These are phyloP conservation scores for Panzeria rudis DNA, from an alignment of 2,888 invertebrate genomes.

Conservation along the genomic window DNA sequence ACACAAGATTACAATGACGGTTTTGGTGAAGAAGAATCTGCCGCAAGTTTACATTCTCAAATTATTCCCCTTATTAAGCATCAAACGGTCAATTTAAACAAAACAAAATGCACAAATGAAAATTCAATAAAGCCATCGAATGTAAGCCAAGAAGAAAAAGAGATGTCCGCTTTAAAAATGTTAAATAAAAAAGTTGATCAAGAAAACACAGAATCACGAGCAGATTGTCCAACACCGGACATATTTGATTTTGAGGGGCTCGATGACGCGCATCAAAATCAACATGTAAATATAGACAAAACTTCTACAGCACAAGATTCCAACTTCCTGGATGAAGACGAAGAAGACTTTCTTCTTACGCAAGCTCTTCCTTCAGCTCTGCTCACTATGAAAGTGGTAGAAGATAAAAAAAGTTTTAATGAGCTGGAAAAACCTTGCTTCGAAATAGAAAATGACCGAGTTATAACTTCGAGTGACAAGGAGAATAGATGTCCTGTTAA, in stretches of 20 bases:
- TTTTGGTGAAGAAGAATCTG: constrained; percentile 63
- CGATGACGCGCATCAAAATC: not conserved
- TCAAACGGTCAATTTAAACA: constrained; percentile 55
- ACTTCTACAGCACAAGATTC: not conserved
- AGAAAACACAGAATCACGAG: constrained; percentile 22
- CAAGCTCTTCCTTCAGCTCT: constrained; percentile 43
- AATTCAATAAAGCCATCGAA: not conserved
- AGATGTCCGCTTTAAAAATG: constrained; percentile 70
- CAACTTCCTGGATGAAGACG: constrained; percentile 40
- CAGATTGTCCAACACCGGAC: constrained; percentile 71
- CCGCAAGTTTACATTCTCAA: constrained; percentile 57
- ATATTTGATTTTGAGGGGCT: constrained; percentile 63
- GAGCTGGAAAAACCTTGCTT: constrained; percentile 33
- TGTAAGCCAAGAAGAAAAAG: constrained; percentile 62
- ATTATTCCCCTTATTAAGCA: constrained; percentile 72
- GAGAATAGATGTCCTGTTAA: constrained; percentile 69
- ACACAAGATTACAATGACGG: constrained; percentile 77
- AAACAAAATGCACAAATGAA: not conserved
- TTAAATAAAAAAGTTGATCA: constrained; percentile 47
- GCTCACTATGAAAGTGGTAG: not conserved
- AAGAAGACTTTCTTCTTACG: constrained; percentile 64
- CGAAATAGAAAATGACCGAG: constrained; percentile 53
- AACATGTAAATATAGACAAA: not conserved
- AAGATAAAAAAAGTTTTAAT: not conserved
- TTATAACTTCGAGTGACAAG: constrained; percentile 72